phyloP scores from a whole-genome alignment of 2,797 vertebrate genomes.

The Miichthys miiuy region DNA sequence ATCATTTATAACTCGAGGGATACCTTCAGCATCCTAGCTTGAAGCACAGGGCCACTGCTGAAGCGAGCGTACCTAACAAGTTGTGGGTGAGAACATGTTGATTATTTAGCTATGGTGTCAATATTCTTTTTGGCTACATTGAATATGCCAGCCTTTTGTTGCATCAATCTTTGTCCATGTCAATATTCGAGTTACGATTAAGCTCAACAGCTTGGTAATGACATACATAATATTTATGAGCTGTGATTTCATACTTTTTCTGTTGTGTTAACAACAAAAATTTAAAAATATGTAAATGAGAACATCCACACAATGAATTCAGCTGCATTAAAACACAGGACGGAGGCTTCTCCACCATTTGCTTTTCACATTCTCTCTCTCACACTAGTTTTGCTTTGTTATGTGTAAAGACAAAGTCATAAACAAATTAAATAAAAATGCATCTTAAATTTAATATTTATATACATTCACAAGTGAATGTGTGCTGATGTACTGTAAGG shows the following conservation, averaged over 20 bases:
- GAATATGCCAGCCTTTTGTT: too few species aligned
- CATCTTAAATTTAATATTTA: not conserved
- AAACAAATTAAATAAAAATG: not conserved
- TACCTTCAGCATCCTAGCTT: too few species aligned
- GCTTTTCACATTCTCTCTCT: not conserved
- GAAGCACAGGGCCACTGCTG: too few species aligned
- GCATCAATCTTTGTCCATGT: too few species aligned
- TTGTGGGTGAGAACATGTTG: too few species aligned
- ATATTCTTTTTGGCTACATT: too few species aligned
- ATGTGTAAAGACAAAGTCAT: not conserved
- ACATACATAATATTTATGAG: not conserved
- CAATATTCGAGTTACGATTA: too few species aligned
- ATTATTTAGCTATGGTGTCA: too few species aligned
- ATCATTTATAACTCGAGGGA: too few species aligned
- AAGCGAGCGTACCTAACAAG: too few species aligned
- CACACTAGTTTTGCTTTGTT: not conserved
- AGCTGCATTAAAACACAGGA: not conserved
- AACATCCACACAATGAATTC: not conserved
- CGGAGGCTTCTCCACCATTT: not conserved
- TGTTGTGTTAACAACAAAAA: not conserved
- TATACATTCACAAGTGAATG: not conserved
- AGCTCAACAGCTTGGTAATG: not conserved
- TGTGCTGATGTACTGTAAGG: too few species aligned
- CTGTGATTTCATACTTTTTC: not conserved
- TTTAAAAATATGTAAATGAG: not conserved